A percentile compares a stretch with the other conserved stretches of the same genome.
Evolutionary conservation across 2,113 vertebrate genomes (phyloP).

Genomic region (Donacobius atricapilla): DNA sequence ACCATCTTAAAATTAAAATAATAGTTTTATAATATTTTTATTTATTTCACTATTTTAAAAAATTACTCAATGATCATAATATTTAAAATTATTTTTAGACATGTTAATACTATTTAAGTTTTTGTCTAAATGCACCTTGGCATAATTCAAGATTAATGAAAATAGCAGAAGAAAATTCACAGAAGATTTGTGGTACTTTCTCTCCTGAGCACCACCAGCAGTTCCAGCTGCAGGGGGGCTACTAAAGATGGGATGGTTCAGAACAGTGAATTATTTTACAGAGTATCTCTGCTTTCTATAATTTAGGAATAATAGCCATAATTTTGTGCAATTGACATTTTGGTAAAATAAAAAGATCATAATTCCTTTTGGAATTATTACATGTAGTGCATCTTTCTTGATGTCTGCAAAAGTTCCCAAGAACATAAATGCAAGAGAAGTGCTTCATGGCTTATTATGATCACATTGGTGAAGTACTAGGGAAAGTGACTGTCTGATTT

Average conservation of each 20-base stretch:
- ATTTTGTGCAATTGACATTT: not conserved
- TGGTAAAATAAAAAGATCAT: not conserved
- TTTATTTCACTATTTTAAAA: not conserved
- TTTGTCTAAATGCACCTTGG: not conserved
- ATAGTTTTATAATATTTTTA: not conserved
- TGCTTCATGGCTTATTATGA: not conserved
- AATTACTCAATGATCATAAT: not conserved
- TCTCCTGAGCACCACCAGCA: not conserved
- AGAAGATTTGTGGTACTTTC: not conserved
- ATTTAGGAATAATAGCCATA: not conserved
- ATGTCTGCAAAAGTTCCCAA: not conserved
- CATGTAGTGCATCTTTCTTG: not conserved
- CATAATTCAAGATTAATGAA: not conserved
- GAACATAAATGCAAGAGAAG: not conserved
- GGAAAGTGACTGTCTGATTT: not conserved
- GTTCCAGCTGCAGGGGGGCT: not conserved
- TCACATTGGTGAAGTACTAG: not conserved
- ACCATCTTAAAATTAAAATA: not conserved
- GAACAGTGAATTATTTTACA: not conserved
- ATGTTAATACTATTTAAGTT: not conserved
- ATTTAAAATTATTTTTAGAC: not conserved
- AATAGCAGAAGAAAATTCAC: not conserved
- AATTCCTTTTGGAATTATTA: not conserved
- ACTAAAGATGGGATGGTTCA: not conserved
- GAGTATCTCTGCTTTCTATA: not conserved